phyloP scores from a whole-genome alignment of 2,113 vertebrate genomes.

The Sylvia atricapilla region DNA sequence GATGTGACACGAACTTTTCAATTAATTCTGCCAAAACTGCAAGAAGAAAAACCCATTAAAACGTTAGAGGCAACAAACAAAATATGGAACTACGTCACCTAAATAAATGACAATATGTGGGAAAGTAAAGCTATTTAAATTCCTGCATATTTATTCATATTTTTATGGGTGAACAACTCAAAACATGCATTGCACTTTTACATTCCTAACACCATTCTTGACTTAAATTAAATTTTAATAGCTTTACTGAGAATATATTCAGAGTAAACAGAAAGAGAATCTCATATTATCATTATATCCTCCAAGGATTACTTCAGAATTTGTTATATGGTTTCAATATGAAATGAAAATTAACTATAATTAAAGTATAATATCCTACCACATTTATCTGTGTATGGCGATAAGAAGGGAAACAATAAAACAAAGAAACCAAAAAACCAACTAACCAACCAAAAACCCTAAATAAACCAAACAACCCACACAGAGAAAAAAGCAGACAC shows the following conservation, averaged over 20 bases:
- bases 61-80: not conserved
- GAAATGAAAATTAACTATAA: slow-evolving; percentile 58
- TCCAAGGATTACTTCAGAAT: slow-evolving; percentile 59
- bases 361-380: slow-evolving; percentile 6
- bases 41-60: slow-evolving; percentile 58
- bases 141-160: not conserved
- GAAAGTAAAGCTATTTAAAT: slow-evolving; percentile 8
- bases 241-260: slow-evolving; percentile 55
- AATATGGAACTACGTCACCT: not conserved
- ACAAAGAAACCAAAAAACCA: not conserved
- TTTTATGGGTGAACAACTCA: slow-evolving; percentile 3
- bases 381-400: not conserved
- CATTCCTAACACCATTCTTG: slow-evolving; percentile 41
- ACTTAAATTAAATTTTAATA: slow-evolving; percentile 68
- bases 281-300: slow-evolving; percentile 35
- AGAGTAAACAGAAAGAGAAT: slow-evolving; percentile 40
- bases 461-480: not conserved
- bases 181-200: slow-evolving; percentile 13
- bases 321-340: slow-evolving; percentile 26
- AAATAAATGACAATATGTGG: not conserved
- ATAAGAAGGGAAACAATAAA: not conserved
- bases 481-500: not conserved
- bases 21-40: slow-evolving; percentile 87
- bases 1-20: slow-evolving; percentile 80
- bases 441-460: not conserved